Evolutionary conservation across 2,113 vertebrate genomes (phyloP).

Genomic region (Corydoras sp.): DNA sequence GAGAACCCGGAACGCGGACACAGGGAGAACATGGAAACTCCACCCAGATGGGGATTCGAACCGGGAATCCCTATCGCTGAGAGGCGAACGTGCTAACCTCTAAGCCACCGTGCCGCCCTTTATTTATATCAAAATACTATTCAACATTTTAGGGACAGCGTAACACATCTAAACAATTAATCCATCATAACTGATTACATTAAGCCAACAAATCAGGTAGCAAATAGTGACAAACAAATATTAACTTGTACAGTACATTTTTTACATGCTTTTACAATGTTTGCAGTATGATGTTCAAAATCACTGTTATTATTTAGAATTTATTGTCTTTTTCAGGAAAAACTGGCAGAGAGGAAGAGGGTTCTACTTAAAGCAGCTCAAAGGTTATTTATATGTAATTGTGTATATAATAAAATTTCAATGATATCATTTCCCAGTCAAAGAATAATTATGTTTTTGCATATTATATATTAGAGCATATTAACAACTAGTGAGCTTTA

Average conservation of each 20-base stretch:
- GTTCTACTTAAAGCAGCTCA: slow-evolving; percentile 83
- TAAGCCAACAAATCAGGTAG: background rate
- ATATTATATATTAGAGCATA: slow-evolving; percentile 1
- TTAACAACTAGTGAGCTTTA: background rate
- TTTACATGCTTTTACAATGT: background rate
- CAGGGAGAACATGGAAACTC: no score
- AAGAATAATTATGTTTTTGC: background rate
- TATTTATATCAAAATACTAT: background rate
- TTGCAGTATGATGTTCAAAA: background rate
- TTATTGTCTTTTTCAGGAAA: slow-evolving; percentile 66
- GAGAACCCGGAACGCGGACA: no score
- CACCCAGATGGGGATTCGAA: no score
- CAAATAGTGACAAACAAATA: background rate
- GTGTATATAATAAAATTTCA: background rate
- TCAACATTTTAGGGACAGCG: background rate
- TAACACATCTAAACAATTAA: background rate
- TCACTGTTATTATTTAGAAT: background rate
- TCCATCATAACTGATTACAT: background rate
- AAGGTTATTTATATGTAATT: slow-evolving; percentile 64
- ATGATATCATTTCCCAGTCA: background rate
- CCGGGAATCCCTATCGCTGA: no score
- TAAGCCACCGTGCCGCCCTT: no score
- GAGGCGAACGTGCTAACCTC: no score
- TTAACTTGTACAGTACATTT: background rate
- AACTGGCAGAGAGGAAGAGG: slow-evolving; percentile 79